Conservation (phyloP, 2,797 vertebrate species). For the Chelon auratus region DNA sequence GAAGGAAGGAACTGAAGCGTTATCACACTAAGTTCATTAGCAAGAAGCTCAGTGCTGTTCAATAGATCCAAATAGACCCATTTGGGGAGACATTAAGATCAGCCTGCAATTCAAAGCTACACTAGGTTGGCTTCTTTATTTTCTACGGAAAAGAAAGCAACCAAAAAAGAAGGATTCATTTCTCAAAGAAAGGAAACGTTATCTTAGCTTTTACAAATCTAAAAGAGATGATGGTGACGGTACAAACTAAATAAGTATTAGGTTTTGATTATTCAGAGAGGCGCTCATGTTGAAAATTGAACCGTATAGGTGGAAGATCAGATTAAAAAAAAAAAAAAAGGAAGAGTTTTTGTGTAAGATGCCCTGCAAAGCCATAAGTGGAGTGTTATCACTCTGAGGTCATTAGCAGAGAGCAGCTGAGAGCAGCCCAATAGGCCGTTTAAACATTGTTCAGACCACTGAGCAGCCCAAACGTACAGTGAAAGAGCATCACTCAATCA, state of each 20-base stretch:
- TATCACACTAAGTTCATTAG: conserved; percentile 67
- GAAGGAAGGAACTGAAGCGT: conserved; percentile 59
- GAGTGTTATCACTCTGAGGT: conserved; percentile 50
- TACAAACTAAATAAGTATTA: not conserved
- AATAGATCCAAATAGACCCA: conserved; percentile 65
- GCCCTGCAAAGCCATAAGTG: conserved; percentile 45
- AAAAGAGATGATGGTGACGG: not conserved
- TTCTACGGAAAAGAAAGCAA: conserved; percentile 35
- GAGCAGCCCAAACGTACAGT: conserved; percentile 48
- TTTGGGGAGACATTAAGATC: conserved; percentile 69
- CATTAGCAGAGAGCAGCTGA: conserved; percentile 63
- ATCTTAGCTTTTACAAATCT: not conserved
- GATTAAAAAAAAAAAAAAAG: not conserved
- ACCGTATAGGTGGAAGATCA: conserved; percentile 1
- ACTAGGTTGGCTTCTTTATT: conserved; percentile 56
- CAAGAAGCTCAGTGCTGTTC: conserved; percentile 61
- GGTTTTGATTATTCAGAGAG: conserved; percentile 6
- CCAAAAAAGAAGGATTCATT: not conserved
- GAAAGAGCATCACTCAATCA: conserved; percentile 51
- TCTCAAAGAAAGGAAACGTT: conserved; percentile 1
- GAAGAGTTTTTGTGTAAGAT: conserved; percentile 33
- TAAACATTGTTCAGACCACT: conserved; percentile 60
- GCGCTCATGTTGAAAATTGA: conserved; percentile 16
- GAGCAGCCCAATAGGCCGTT: conserved; percentile 66
- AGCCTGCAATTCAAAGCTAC: conserved; percentile 57